Percentiles rank a stretch among this genome's conserved stretches.
phyloP scores from a whole-genome alignment of 2,797 vertebrate genomes.

The Tiaroga cobitis region DNA sequence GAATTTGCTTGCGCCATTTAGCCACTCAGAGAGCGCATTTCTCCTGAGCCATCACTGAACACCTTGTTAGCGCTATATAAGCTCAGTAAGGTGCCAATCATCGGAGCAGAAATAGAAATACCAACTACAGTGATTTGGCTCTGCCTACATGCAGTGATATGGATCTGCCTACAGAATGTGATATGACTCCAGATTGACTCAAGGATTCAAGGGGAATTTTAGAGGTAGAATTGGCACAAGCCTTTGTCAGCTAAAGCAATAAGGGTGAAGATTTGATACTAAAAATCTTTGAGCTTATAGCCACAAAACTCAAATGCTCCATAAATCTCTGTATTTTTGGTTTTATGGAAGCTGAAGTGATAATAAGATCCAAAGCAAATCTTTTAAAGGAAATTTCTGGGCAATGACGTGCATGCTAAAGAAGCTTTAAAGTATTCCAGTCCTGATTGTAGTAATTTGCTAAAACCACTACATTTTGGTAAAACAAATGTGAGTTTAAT shows the following conservation, averaged over 20 bases:
- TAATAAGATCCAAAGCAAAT: neutral
- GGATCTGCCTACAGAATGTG: constrained; percentile 39
- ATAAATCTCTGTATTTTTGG: constrained; percentile 27
- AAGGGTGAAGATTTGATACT: constrained; percentile 48
- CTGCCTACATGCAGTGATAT: constrained; percentile 31
- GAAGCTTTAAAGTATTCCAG: too few species aligned
- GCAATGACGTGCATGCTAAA: too few species aligned
- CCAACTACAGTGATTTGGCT: constrained; percentile 41
- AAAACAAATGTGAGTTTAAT: too few species aligned
- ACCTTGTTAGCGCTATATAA: constrained; percentile 48
- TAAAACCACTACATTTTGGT: too few species aligned
- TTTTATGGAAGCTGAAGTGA: constrained; percentile 41
- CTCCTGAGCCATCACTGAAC: constrained; percentile 38
- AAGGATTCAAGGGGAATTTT: constrained; percentile 14
- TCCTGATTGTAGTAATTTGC: too few species aligned
- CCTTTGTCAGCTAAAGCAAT: constrained; percentile 50
- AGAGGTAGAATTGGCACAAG: constrained; percentile 35
- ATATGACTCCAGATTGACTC: constrained; percentile 26
- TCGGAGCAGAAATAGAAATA: constrained; percentile 45
- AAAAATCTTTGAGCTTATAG: constrained; percentile 40
- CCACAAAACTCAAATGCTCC: constrained; percentile 12
- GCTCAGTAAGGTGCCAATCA: constrained; percentile 48
- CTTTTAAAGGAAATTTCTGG: too few species aligned
- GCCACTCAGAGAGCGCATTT: constrained; percentile 25
- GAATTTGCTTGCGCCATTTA: constrained; percentile 12